Conservation (phyloP, 1,140 invertebrate species). For the Coboldia fuscipes region DNA sequence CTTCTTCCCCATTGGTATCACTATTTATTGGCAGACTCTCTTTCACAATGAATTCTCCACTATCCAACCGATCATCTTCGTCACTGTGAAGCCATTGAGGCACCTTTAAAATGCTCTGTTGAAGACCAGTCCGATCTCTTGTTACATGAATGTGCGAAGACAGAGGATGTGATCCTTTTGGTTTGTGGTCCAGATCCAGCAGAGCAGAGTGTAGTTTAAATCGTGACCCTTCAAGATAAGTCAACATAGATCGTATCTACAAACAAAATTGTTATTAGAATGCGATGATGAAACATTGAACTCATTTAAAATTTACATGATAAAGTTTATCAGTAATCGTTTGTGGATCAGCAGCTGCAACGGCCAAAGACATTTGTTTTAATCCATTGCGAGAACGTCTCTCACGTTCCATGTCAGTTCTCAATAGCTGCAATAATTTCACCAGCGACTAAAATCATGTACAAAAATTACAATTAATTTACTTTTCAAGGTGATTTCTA, state of each 20-base stretch:
- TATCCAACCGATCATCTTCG: conserved; percentile 17
- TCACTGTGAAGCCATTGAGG: conserved; percentile 55
- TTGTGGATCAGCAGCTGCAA: conserved; percentile 76
- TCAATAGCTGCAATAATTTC: conserved; percentile 59
- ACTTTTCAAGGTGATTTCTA: conserved; percentile 1
- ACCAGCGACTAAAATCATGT: conserved; percentile 36
- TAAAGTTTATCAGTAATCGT: conserved; percentile 80
- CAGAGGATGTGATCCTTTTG: conserved; percentile 54
- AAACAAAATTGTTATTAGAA: conserved; percentile 7
- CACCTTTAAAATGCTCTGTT: conserved; percentile 69
- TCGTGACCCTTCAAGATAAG: conserved; percentile 74
- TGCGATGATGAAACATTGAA: neutral
- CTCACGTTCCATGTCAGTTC: conserved; percentile 68
- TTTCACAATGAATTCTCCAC: conserved; percentile 2
- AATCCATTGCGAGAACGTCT: conserved; percentile 64
- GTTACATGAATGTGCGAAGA: conserved; percentile 67
- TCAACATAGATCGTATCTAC: conserved; percentile 78
- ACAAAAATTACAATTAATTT: conserved; percentile 1
- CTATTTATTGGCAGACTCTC: too few species aligned
- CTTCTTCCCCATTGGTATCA: too few species aligned
- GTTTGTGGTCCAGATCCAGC: conserved; percentile 56
- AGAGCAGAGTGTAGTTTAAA: conserved; percentile 68
- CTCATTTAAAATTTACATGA: conserved; percentile 36
- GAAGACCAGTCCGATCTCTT: conserved; percentile 71
- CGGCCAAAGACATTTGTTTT: conserved; percentile 76